Evolutionary conservation across 2,113 vertebrate species (phyloP), one percentile per base, ranked within the genome.

Genomic region (Trematomus loennbergii): DNA sequence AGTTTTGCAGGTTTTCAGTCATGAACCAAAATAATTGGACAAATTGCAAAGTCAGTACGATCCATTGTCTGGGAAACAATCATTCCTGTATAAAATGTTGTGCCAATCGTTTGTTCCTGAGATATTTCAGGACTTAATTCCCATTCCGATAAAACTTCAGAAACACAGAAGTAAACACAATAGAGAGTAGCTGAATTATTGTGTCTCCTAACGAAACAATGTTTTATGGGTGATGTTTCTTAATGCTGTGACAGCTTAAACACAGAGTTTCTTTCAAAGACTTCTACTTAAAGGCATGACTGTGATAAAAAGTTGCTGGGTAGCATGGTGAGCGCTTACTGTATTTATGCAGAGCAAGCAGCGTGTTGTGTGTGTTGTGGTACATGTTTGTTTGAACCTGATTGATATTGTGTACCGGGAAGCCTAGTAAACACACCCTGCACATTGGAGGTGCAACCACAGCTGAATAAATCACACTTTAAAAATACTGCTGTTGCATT

Each of bases 391-490:
- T 72, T 67, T 78, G 33, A 53, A 63, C 10, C 18, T 69, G 40
- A 75, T 33, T 52, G 12, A 55, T 58, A 55, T 68, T 66, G 12
- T 63, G 52, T 29, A 16, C 25, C 45, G 7, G 9, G 18, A 60
- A 43, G 60, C 43, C 5, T 16, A 58, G 29, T 54, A 57, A 61
- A 54, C 20, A 55, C 25, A 55, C 11, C 40, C 10, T 70, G 54
- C 48, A 69, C 12, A 18, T 9, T 20, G 49, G 2, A 49, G 57
- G n/a, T 78, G n/a, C 60, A 72, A 62, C 55, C 10, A 61, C 8
- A 58, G 70, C 11, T 45, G 15, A 78, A 63, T 71, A 67, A 70
- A 62, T 59, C 29, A n/a, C 43, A 66, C 61, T 67, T 75, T 57
- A 16, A 53, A 75, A 77, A 70, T 50, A 57, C 10, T 25, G 12